These are phyloP conservation scores for Sphaerophoria rueppellii DNA, from an alignment of 2,888 invertebrate genomes.

Conservation along the genomic window DNA sequence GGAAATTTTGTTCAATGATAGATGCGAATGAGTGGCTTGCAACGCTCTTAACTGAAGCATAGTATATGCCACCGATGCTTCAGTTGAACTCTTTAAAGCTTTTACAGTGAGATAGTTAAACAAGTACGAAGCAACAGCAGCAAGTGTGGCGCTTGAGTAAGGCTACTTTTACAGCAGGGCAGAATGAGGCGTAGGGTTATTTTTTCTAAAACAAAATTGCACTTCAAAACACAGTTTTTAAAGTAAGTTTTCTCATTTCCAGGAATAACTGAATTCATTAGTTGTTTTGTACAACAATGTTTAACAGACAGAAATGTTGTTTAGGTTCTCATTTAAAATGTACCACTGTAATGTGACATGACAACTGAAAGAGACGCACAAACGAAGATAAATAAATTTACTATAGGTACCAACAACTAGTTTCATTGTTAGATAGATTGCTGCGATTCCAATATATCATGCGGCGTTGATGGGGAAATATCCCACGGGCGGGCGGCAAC, in stretches of 20 bases:
- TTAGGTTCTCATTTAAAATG: background rate
- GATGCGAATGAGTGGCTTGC: slow-evolving; percentile 62
- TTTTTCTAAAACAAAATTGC: too few relatives aligned
- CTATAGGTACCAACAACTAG: background rate
- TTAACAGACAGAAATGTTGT: too few relatives aligned
- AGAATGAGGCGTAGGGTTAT: background rate
- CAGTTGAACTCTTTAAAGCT: slow-evolving; percentile 33
- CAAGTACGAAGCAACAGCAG: slow-evolving; percentile 4
- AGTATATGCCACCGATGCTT: slow-evolving; percentile 39
- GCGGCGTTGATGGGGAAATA: slow-evolving; percentile 69
- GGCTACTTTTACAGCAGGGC: background rate
- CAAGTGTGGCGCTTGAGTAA: too few relatives aligned
- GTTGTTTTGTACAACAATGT: too few relatives aligned
- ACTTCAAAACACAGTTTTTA: too few relatives aligned
- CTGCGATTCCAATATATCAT: slow-evolving; percentile 54
- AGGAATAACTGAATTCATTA: too few relatives aligned
- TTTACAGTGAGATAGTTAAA: slow-evolving; percentile 2
- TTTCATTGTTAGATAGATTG: slow-evolving; percentile 33
- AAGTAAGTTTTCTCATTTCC: too few relatives aligned
- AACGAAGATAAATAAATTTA: background rate
- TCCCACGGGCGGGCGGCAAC: slow-evolving; percentile 66
- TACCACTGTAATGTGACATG: slow-evolving; percentile 1
- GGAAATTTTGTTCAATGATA: slow-evolving; percentile 66
- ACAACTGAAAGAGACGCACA: slow-evolving; percentile 34
- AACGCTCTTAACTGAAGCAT: slow-evolving; percentile 49